Conservation (phyloP, 2,797 vertebrate species). For the Schizothorax lantsangensis region DNA sequence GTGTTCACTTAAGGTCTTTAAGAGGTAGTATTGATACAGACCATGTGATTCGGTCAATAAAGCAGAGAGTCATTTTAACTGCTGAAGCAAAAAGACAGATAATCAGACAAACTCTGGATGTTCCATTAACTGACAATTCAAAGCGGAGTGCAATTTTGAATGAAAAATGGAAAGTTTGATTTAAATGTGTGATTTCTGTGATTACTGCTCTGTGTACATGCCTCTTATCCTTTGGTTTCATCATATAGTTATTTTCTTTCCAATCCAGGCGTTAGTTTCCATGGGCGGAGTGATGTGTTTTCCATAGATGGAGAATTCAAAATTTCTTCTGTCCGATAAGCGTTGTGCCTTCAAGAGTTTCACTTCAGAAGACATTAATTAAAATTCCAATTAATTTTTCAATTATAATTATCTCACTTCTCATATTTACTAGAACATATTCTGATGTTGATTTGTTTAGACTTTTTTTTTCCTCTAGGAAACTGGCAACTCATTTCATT, state of each 20-base stretch:
- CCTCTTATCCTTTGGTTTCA: background rate
- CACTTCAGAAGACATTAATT: conserved; percentile 62
- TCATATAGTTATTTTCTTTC: conserved; percentile 1
- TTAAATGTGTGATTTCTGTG: background rate
- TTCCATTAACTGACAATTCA: background rate
- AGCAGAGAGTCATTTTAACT: conserved; percentile 1
- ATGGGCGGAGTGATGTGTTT: background rate
- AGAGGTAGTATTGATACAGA: conserved; percentile 16
- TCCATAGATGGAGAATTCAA: conserved; percentile 28
- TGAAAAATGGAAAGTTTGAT: background rate
- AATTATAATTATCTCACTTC: conserved; percentile 68
- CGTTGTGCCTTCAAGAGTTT: conserved; percentile 57
- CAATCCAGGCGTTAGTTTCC: background rate
- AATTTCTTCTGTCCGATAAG: conserved; percentile 43
- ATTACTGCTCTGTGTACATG: background rate
- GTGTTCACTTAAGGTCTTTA: background rate
- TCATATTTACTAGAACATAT: conserved; percentile 55
- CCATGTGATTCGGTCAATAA: conserved; percentile 4
- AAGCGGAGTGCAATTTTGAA: background rate
- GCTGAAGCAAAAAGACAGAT: background rate
- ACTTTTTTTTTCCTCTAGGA: conserved; percentile 54
- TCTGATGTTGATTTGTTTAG: conserved; percentile 68
- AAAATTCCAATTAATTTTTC: conserved; percentile 67
- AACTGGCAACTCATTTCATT: conserved; percentile 61
- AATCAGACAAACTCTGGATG: background rate